Percentiles rank a stretch among this genome's conserved stretches.
phyloP scores from a whole-genome alignment of 2,888 invertebrate genomes.

The Lochmaea capreae region DNA sequence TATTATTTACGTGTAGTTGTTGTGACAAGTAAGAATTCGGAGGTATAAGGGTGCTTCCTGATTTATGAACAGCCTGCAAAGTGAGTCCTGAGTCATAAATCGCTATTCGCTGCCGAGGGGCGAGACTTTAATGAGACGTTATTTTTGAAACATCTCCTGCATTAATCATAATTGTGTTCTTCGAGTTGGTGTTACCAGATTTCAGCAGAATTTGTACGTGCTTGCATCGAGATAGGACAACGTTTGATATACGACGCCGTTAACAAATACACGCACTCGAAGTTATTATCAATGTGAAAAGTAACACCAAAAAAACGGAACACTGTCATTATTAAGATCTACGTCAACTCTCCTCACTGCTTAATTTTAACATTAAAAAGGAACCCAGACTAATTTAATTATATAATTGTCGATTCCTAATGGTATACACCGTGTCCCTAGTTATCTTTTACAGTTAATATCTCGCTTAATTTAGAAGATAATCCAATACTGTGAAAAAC shows the following conservation, averaged over 20 bases:
- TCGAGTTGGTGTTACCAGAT: constrained; percentile 47
- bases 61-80: constrained; percentile 60
- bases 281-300: constrained; percentile 4
- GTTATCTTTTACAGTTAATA: no score
- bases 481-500: no score
- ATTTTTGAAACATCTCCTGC: constrained; percentile 61
- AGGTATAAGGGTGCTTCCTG: constrained; percentile 48
- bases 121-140: constrained; percentile 63
- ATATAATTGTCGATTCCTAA: no score
- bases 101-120: constrained; percentile 55
- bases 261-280: constrained; percentile 24
- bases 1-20: constrained; percentile 60
- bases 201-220: constrained; percentile 46
- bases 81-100: constrained; percentile 60
- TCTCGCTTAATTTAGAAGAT: no score
- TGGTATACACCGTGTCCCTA: no score
- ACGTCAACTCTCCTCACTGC: no score
- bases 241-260: constrained; percentile 33
- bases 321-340: no score
- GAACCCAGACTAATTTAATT: no score
- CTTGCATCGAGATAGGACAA: constrained; percentile 39
- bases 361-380: no score
- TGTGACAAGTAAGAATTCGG: constrained; percentile 54
- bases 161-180: constrained; percentile 58
- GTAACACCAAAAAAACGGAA: no score